Percentiles rank a stretch among this genome's conserved stretches.
These are phyloP conservation scores for Aphaenogaster rudis DNA, from an alignment of 1,140 invertebrate species.

Conservation along the genomic window DNA sequence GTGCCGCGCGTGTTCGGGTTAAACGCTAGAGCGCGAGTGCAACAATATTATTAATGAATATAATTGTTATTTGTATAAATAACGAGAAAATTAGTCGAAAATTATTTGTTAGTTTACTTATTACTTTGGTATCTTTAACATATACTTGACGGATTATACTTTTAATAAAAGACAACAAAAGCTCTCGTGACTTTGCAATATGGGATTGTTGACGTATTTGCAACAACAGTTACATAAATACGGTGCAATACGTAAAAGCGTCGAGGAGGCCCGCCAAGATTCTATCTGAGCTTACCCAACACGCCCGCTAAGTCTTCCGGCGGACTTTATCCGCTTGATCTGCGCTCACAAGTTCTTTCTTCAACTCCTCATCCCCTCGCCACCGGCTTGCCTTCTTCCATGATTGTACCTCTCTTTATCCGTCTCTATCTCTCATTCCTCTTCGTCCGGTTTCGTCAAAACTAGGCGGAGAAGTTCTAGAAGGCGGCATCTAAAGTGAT, in stretches of 20 bases:
- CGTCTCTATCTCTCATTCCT: slow-evolving; percentile 64
- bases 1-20: no score
- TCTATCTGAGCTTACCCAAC: slow-evolving; percentile 75
- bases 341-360: slow-evolving; percentile 51
- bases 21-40: no score
- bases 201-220: slow-evolving; percentile 29
- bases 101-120: neutral
- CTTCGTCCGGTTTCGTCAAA: slow-evolving; percentile 33
- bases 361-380: slow-evolving; percentile 13
- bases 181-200: neutral
- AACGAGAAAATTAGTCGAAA: neutral
- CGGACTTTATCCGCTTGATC: slow-evolving; percentile 72
- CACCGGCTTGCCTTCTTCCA: neutral
- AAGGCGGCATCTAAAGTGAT: slow-evolving; percentile 72
- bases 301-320: slow-evolving; percentile 71
- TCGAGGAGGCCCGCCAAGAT: slow-evolving; percentile 70
- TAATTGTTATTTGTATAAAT: neutral
- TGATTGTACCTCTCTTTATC: slow-evolving; percentile 59
- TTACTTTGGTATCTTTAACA: neutral
- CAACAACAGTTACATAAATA: slow-evolving; percentile 64
- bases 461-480: slow-evolving; percentile 9
- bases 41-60: neutral
- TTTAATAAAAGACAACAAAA: neutral
- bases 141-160: neutral
- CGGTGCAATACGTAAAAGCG: slow-evolving; percentile 56